Evolutionary conservation across 1,140 invertebrate genomes (phyloP), one percentile per base, ranked within the genome.

Genomic region (Lepidurus arcticus): DNA sequence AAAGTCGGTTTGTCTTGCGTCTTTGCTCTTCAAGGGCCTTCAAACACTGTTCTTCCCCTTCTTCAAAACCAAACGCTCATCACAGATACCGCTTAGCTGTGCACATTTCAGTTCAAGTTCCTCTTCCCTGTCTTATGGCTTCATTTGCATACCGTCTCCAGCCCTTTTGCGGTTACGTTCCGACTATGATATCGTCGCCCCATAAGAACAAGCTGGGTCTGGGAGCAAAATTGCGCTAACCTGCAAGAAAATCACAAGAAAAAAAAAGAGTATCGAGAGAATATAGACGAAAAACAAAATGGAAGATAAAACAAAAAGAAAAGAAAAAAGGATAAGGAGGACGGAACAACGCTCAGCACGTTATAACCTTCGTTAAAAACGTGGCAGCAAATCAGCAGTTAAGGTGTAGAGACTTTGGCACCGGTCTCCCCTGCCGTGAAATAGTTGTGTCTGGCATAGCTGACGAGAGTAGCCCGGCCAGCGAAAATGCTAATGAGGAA

Each of bases 361-460:
- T 65, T 65, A 21, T 65, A 65, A n/a, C 53, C 53, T 65, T 65
- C 53, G 53, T 65, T 65, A 65, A 65, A 65, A 65, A 65, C 21
- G 53, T 65, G 53, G 53, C 53, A 65, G 13, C 53, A 65, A 65
- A 65, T 65, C 53, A 65, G 53, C 53, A 65, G 53, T 21, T 13
- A 65, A 65, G 53, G 53, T 65, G 53, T 65, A 65, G 53, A 65
- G 53, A 21, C 7, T 65, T 65, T 65, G 21, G 53, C 53, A 65
- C 53, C 53, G 53, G 16, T 65, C 53, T 65, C 53, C 53, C 53
- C 53, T 65, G 53, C 53, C 53, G 53, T 65, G 53, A 65, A 65
- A 65, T 65, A 65, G 53, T 65, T 65, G 53, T 65, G 53, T 65
- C 53, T 65, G 53, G 53, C 53, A 65, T 65, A 65, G 21, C 53